Evolutionary conservation across 2,888 invertebrate genomes (phyloP), one percentile per base, ranked within the genome.

Genomic region (Oxycera nigricornis): DNA sequence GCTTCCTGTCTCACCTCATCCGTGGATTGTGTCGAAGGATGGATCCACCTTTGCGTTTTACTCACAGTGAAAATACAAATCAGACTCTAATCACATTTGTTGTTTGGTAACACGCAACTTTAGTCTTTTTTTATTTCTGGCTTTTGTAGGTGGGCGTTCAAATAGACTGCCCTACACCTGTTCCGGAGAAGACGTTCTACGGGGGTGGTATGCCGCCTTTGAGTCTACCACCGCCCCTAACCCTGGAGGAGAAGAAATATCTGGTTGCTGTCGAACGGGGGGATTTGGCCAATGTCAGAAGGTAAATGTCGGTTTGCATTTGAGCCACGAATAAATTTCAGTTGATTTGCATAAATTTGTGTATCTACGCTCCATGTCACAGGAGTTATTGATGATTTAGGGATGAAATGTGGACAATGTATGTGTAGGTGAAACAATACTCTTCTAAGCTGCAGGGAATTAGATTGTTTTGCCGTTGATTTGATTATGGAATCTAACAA

Each of bases 211-310:
- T 89, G 83, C 87, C 87, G 17, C 86, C 90, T 79, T 89, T 90
- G 59, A 89, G 88, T 77, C 85, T 94, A 77, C 93, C 94, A 0
- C 91, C 92, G 80, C 87, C 92, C 7, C 87, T 95, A 74, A 91
- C 89, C 72, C 83, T 91, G 73, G 94, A 94, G 79, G 97, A 97
- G 86, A 97, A 96, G 87, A 95, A 94, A 82, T 97, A 93, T 83
- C 89, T 98, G 30, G 87, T 97, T 74, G 94, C 96, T 0, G 96
- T 97, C 26, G 97, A 97, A 86, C 87, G 97, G 74, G 97, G 97
- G 2, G 97, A 98, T 84, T 89, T 96, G 83, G 91, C 92, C 14
- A 94, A 94, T 82, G 95, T 96, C 24, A 89, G 92, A 82, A 90
- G 92, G 92, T 94, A 86, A 70, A 72, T 28, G 17, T 73, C 22